Evolutionary conservation across 2,888 invertebrate species (phyloP).

Genomic region (Ashinkailepas kermadecensis): DNA sequence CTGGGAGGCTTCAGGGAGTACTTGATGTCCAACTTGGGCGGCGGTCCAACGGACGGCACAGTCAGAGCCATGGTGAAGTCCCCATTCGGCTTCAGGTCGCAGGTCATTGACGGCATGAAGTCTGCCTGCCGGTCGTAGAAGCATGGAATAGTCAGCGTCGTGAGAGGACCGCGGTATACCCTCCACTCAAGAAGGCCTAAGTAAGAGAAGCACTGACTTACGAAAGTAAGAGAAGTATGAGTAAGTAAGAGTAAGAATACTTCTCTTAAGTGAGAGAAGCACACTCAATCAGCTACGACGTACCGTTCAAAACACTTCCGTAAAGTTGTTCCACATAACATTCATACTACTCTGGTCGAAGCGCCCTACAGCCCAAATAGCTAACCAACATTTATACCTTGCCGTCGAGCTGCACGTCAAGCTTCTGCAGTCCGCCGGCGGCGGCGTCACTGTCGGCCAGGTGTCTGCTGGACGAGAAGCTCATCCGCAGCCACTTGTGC

Average conservation of each 20-base stretch:
- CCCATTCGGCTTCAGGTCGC: neutral
- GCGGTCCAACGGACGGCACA: neutral
- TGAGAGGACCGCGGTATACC: no score
- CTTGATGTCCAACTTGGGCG: neutral
- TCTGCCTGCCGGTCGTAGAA: neutral
- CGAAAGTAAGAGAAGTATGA: no score
- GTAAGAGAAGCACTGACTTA: no score
- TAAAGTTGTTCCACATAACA: no score
- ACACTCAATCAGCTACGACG: no score
- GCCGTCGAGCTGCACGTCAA: neutral
- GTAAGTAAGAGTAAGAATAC: no score
- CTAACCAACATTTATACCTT: neutral
- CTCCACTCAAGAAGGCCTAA: no score
- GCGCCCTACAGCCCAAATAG: no score
- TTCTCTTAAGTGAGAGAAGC: no score
- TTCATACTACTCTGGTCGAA: no score
- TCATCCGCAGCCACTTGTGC: constrained; percentile 5
- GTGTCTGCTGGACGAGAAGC: neutral
- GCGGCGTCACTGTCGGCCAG: neutral
- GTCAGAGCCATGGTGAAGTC: neutral
- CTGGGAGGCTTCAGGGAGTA: neutral
- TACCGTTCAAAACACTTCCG: no score
- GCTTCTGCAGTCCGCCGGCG: neutral
- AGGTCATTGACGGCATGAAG: neutral
- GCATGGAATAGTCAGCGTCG: neutral